Evolutionary conservation across 2,888 invertebrate species (phyloP), one percentile per base, ranked within the genome.

Genomic region (Doris montereyensis): DNA sequence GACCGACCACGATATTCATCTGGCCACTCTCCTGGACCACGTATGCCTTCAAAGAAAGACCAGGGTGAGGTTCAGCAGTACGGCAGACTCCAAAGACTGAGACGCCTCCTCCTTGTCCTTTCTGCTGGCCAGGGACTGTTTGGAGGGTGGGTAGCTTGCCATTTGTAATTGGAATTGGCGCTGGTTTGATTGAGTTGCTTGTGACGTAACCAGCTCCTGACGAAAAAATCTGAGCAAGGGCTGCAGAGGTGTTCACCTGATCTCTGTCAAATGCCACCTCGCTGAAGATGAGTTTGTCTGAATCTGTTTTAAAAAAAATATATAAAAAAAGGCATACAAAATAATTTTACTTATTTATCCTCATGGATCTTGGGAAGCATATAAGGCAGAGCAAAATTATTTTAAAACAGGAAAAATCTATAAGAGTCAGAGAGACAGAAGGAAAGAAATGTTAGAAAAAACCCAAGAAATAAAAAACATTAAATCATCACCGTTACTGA

Each of bases 1-100:
- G 95, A 0, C 96, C 96, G 73, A 94, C 90, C 10, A 94, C 94
- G 4, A 93, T 91, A 78, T 93, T 92, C 62, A 93, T 93, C 52
- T 91, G 90, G 41, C 92, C 93, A 8, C 91, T 92, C 83, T 92
- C 93, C 85, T 94, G 93, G 24, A 92, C 91, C 8, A 93, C 90
- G 79, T 92, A 91, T 0, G 94, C 94, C 91, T 89, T 87, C 89
- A 90, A 26, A 90, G 79, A 58, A 89, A 86, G 52, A 89, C 87
- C 3, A 90, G 83, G 4, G 89, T 87, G n/a, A 90, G 83, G 28
- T 87, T 86, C 10, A 88, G 83, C 74, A 86, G 81, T 60, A 88
- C 85, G 26, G 90, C 89, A 5, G 82, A 76, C 32, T 82, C 74
- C 62, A 82, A 58, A 13, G 1, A 4, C 32, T 41, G 13, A n/a